These are phyloP conservation scores for Spermophilus dauricus DNA, from an alignment of 2,113 vertebrate genomes.

Conservation along the genomic window DNA sequence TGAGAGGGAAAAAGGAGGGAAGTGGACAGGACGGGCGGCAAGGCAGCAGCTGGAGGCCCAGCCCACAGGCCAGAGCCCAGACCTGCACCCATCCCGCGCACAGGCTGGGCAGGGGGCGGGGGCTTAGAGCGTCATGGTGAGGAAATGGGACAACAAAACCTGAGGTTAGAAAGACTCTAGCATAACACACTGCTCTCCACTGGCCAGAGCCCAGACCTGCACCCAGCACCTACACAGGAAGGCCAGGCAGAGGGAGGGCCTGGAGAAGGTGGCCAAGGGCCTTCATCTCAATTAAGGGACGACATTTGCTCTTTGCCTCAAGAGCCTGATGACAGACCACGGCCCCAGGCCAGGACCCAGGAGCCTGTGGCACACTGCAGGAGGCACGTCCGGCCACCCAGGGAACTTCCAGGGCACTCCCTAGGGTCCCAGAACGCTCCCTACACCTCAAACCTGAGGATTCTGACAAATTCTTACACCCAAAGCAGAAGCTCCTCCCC, in stretches of 20 bases:
- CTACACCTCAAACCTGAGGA: neutral
- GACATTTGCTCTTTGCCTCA: neutral
- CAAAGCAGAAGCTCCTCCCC: neutral
- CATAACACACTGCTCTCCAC: too few species aligned
- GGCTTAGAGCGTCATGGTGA: too few species aligned
- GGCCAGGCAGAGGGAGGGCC: neutral
- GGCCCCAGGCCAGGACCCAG: too few species aligned
- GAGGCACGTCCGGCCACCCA: neutral
- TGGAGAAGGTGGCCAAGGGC: neutral
- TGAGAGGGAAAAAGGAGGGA: too few species aligned
- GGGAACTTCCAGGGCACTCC: neutral
- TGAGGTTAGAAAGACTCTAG: too few species aligned
- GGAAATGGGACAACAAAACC: too few species aligned
- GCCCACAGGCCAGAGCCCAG: too few species aligned
- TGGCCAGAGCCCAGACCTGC: too few species aligned
- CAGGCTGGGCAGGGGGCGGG: too few species aligned
- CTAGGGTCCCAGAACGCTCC: neutral
- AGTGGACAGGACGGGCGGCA: too few species aligned
- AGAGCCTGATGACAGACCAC: neutral
- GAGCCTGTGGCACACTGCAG: neutral
- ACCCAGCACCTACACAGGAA: neutral
- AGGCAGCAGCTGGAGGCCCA: too few species aligned
- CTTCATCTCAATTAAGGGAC: neutral
- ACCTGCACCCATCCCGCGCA: neutral
- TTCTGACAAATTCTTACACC: neutral